Base-by-base conservation (phyloP, 2,113 vertebrate genomes). In the Ovis canadensis region DNA sequence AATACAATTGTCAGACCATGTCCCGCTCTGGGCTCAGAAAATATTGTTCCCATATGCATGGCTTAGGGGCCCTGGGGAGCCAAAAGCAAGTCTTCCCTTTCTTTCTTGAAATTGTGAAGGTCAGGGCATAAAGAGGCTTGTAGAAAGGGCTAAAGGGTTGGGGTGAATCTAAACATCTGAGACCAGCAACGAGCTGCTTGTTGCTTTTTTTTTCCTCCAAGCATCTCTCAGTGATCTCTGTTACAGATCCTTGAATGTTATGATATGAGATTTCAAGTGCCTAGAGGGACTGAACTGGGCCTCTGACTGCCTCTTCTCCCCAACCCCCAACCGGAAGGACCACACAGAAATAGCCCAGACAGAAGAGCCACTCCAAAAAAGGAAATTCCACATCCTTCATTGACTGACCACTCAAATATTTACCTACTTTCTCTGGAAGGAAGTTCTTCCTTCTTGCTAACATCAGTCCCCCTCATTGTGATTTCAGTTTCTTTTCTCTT, bases 41-140 rank as follows among this genome's bases (percentile, higher is more conserved):
- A 95, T 97, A 98, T 97, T 96, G 84, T 96, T 98, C 96, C 97
- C 97, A 97, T 96, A 98, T 98, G 95, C 83, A 96, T 97, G 83
- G 59, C 77, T 87, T 93, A 96, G 59, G 43, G 60, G 77, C 52
- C 71, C 71, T 80, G 52, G 71, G 71, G 84, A 97, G 67, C 80
- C 67, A 93, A 97, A 96, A 89, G 27, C 74, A 91, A 96, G 27
- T 60, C 64, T 97, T 96, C n/a, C 48, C 27, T 97, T 81, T 78
- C 64, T 92, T 95, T 95, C 83, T 89, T 91, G 74, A 71, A 50
- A 91, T 81, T 57, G 21, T 96, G 87, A 87, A 84, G 83, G 40
- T 50, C 83, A 74, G 74, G 43, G 71, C 60, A 89, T 27, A 88
- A 97, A 87, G 25, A 94, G 88, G 48, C 62, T 98, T 48, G 55